Evolutionary conservation across 2,797 vertebrate species (phyloP).

Genomic region (Sorex maritimensis): DNA sequence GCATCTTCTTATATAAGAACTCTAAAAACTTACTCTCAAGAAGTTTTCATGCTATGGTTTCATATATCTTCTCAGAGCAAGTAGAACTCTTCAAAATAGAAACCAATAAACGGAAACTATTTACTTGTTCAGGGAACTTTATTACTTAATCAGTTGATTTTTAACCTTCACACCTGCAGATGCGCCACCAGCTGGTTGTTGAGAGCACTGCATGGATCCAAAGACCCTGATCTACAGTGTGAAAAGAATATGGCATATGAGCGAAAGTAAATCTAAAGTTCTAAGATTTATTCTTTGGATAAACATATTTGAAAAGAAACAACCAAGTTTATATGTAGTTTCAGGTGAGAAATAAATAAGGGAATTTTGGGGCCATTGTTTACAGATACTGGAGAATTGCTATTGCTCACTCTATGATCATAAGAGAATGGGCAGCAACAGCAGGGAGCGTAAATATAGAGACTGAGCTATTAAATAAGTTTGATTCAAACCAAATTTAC

Average conservation of each 20-base stretch:
- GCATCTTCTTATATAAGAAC: background rate
- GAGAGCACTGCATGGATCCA: too few relatives aligned
- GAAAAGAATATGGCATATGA: background rate
- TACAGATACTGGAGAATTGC: background rate
- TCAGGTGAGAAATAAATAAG: background rate
- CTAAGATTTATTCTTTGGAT: background rate
- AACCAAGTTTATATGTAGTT: background rate
- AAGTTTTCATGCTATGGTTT: background rate
- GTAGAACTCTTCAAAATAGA: background rate
- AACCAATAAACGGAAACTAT: constrained; percentile 14
- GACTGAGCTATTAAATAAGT: background rate
- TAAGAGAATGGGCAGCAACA: background rate
- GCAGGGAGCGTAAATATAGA: background rate
- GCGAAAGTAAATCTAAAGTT: background rate
- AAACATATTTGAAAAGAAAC: background rate
- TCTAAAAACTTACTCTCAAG: background rate
- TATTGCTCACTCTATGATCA: background rate
- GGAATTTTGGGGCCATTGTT: background rate
- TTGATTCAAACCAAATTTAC: background rate
- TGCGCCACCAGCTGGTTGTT: too few relatives aligned
- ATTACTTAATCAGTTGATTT: background rate
- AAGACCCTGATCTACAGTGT: background rate
- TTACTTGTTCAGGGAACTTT: background rate
- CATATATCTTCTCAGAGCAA: background rate
- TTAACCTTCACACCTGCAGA: too few relatives aligned